Evolutionary conservation across 2,113 vertebrate genomes (phyloP).

Genomic region (Conger conger): DNA sequence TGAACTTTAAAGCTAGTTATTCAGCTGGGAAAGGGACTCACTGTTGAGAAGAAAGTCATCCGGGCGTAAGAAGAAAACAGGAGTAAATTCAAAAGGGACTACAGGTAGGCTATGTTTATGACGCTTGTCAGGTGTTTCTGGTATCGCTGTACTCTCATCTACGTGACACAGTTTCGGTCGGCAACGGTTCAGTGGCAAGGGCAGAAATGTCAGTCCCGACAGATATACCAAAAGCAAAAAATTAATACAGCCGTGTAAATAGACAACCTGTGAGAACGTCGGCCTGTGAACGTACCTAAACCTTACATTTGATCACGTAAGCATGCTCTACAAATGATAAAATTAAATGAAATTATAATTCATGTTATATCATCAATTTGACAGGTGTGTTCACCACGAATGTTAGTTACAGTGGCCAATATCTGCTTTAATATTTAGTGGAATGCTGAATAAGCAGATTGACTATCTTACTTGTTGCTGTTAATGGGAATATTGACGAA

Average conservation of each 20-base stretch:
- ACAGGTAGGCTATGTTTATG: conserved; percentile 28
- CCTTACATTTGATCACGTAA: not conserved
- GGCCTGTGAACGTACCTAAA: not conserved
- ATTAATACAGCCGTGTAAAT: too few relatives aligned
- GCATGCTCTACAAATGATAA: not conserved
- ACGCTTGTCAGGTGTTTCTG: conserved; percentile 31
- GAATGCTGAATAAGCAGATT: too few relatives aligned
- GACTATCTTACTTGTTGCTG: too few relatives aligned
- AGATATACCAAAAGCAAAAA: not conserved
- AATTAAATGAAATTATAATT: too few relatives aligned
- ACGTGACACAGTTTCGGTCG: conserved; percentile 54
- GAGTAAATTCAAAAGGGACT: conserved; percentile 11
- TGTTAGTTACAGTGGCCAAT: not conserved
- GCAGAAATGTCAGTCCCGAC: not conserved
- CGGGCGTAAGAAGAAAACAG: conserved; percentile 2
- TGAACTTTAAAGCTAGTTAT: not conserved
- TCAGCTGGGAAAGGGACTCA: not conserved
- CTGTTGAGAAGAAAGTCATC: not conserved
- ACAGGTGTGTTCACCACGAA: not conserved
- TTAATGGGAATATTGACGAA: too few relatives aligned
- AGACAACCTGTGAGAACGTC: not conserved
- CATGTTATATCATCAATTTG: too few relatives aligned
- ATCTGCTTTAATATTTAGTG: too few relatives aligned
- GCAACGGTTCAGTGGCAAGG: conserved; percentile 37
- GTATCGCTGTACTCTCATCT: conserved; percentile 39